phyloP scores from a whole-genome alignment of 2,888 invertebrate genomes.

The Achlya flavicornis region DNA sequence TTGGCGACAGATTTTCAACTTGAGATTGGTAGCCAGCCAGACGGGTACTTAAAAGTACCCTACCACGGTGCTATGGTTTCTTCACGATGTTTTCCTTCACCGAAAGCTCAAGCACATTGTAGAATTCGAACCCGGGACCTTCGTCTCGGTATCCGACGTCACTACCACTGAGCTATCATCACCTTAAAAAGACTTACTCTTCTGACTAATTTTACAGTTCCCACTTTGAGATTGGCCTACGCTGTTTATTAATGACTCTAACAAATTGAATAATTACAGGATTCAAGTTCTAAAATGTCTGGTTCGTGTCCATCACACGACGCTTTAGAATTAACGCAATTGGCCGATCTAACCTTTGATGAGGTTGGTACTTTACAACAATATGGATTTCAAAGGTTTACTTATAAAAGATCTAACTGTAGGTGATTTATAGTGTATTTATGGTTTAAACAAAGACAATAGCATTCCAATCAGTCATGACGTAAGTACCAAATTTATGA shows the following conservation, averaged over 20 bases:
- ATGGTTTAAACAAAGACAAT: conserved; percentile 55
- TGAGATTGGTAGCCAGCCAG: no score
- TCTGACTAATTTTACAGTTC: conserved; percentile 44
- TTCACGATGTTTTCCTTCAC: no score
- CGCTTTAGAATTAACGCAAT: conserved; percentile 23
- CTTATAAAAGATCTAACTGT: conserved; percentile 30
- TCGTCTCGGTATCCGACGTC: no score
- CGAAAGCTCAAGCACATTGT: no score
- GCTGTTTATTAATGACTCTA: conserved; percentile 55
- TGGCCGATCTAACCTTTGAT: conserved; percentile 51
- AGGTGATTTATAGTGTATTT: conserved; percentile 37
- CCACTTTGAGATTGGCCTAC: conserved; percentile 41
- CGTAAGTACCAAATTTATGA: conserved; percentile 65
- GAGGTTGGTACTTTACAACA: conserved; percentile 29
- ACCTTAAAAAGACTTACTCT: no score
- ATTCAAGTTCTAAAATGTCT: conserved; percentile 43
- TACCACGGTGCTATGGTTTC: no score
- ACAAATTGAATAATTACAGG: conserved; percentile 35
- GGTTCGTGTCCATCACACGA: conserved; percentile 49
- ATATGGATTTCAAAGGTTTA: conserved; percentile 42
- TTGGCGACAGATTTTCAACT: no score
- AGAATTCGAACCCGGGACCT: no score
- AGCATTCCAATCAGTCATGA: conserved; percentile 61
- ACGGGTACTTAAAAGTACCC: no score
- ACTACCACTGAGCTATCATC: no score